Base-by-base conservation (phyloP, 2,797 vertebrate species). In the Poeciliopsis gracilis region DNA sequence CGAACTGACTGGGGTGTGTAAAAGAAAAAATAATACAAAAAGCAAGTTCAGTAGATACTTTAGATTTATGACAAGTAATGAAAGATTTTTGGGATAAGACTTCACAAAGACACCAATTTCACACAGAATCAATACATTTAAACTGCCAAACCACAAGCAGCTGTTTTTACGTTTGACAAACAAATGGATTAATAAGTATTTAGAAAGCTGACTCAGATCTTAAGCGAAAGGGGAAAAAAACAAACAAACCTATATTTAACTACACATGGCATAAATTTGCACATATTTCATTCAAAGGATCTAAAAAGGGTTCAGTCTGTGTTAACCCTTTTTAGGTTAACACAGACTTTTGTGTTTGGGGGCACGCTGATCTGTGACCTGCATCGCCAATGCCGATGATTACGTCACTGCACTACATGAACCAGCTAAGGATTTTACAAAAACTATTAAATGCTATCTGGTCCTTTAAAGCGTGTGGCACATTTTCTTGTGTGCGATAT, bases 251-350 rank as follows among this genome's bases (percentile, higher is more conserved):
- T 23, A 67, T 20, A 41, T 41, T 67, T 43, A 41, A 69, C 10
- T 23, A 5, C 2, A 6, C 16, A 53, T 80, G 59, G 79, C 80
- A 82, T 79, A 74, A 74, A 74, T 72, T 74, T 78, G 79, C 76
- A 38, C 18, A 1, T n/a, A 84, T 88, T 82, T 81, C 45, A 86
- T 79, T 76, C 72, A 82, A 91, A 84, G 63, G 51, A 59, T 49
- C 49, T 38, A 67, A 51, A 43, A 80, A 78, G 72, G 78, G 33
- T 77, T 76, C 84, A 55, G 47, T 84, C 51, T 33, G 73, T 73
- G 76, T 63, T 72, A 76, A n/a, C n/a, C n/a, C n/a, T n/a, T n/a
- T n/a, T n/a, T n/a, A n/a, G n/a, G n/a, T n/a, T n/a, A n/a, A n/a
- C n/a, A n/a, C n/a, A n/a, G n/a, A n/a, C n/a, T n/a, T n/a, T n/a